Evolutionary conservation across 2,797 vertebrate genomes (phyloP).

Genomic region (Notamacropus eugenii): DNA sequence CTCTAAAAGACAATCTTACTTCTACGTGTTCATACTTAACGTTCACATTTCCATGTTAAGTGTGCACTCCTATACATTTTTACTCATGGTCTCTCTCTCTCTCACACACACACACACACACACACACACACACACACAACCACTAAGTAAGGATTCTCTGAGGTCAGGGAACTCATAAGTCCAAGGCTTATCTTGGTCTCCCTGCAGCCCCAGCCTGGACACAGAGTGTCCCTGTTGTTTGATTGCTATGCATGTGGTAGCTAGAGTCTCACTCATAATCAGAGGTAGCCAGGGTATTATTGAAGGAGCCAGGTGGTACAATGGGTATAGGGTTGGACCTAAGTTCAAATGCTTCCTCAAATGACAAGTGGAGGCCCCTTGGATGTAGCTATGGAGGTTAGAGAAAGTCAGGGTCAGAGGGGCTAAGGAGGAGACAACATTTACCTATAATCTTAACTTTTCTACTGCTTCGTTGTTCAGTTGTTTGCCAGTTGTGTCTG

Average conservation of each 20-base stretch:
- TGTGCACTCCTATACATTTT: rapidly evolving
- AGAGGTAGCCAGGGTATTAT: neutral
- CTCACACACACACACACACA: too few species aligned
- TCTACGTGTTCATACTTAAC: neutral
- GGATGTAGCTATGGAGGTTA: neutral
- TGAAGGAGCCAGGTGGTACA: neutral
- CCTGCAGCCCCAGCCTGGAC: neutral
- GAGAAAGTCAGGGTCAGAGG: neutral
- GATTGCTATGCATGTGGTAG: neutral
- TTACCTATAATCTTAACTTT: neutral
- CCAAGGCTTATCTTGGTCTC: neutral
- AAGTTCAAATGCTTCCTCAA: neutral
- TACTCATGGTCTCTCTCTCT: neutral
- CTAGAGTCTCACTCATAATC: neutral
- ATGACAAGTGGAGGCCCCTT: neutral
- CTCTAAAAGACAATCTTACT: neutral
- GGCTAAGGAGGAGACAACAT: neutral
- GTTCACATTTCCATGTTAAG: neutral
- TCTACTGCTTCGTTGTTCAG: neutral
- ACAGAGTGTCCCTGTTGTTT: neutral
- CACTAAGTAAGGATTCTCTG: neutral
- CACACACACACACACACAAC: too few species aligned
- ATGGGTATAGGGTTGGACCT: neutral
- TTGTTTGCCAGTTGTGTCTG: neutral
- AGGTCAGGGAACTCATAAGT: neutral